Evolutionary conservation across 2,113 vertebrate species (phyloP), one percentile per base, ranked within the genome.

Genomic region (Oenanthe melanoleuca): DNA sequence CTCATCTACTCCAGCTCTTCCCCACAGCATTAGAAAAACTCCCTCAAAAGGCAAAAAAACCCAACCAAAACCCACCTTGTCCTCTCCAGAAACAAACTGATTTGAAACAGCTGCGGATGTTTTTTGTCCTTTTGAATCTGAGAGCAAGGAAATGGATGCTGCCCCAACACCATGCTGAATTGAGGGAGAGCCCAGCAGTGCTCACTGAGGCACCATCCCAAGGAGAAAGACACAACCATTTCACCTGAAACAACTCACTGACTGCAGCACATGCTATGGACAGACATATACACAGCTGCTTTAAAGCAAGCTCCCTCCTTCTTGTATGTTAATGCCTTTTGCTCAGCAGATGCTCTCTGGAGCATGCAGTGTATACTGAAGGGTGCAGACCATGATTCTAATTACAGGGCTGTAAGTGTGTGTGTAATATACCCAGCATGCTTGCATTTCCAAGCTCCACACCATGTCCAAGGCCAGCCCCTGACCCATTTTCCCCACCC

Each of bases 311-410:
- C 55, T 91, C 50, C 33, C 52, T 86, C 42, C 42, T 80, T 86
- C 75, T 70, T 80, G 26, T 84, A 65, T 78, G 69, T 71, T 84
- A 95, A 92, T 80, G 55, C 31, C 47, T 89, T 92, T 71, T 80
- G 56, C 75, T 88, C 42, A 83, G 74, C 67, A 80, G 53, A 67
- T 83, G 75, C 71, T 92, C 80, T 89, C 74, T 86, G 67, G 59
- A 93, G 73, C 93, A 50, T 66, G 55, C 75, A 56, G n/a, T 22
- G 26, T 47, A 78, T 23, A n/a, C 34, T 34, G 71, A 92, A 80
- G 52, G 55, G 45, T 50, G 63, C 66, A 80, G 63, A 29, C 2
- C 2, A 47, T 0, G 2, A 80, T 88, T 59, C 55, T 73, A 19
- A 45, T 24, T 29, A 50, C 2, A 52, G 22, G 44, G 5, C 3